Percentiles rank a stretch among this genome's conserved stretches.
phyloP scores from a whole-genome alignment of 1,140 invertebrate species.

The Drosophila fuyamai region DNA sequence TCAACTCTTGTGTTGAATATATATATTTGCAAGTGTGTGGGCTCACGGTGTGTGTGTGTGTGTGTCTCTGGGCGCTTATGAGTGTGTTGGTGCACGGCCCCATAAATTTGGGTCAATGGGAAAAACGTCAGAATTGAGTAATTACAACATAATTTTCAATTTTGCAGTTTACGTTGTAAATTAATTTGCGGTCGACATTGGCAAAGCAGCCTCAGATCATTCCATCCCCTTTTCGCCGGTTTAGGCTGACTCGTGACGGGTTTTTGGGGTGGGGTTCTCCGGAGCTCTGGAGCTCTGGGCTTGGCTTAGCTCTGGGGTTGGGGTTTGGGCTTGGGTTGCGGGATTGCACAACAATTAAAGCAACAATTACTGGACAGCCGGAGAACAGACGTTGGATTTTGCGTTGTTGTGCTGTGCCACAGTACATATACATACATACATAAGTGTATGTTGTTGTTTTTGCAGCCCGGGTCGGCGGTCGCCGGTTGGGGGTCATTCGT shows the following conservation, averaged over 20 bases:
- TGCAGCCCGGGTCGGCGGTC: constrained; percentile 5
- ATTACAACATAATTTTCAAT: constrained; percentile 84
- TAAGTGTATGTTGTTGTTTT: constrained; percentile 27
- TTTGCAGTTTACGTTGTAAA: constrained; percentile 83
- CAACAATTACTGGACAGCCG: constrained; percentile 76
- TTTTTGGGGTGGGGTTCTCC: constrained; percentile 22
- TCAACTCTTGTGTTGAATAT: constrained; percentile 23
- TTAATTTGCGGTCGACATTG: constrained; percentile 83
- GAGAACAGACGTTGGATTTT: constrained; percentile 42
- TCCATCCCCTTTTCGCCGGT: constrained; percentile 11
- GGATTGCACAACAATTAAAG: constrained; percentile 71
- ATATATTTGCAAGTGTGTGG: constrained; percentile 5
- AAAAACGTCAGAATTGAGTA: constrained; percentile 83
- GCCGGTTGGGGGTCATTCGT: constrained; percentile 45
- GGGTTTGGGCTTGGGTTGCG: constrained; percentile 3
- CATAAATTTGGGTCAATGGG: constrained; percentile 83
- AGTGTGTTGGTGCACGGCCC: constrained; percentile 46
- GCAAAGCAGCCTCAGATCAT: constrained; percentile 44
- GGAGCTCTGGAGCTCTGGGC: background rate
- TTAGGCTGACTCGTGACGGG: constrained; percentile 31
- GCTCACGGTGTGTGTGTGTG: background rate
- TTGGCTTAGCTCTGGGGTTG: background rate
- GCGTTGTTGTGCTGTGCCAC: constrained; percentile 14
- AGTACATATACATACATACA: no score
- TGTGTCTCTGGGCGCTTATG: constrained; percentile 17